Base-by-base conservation (phyloP, 35 echinoderm and acorn worm species). In the Holothuria glaberrima region DNA sequence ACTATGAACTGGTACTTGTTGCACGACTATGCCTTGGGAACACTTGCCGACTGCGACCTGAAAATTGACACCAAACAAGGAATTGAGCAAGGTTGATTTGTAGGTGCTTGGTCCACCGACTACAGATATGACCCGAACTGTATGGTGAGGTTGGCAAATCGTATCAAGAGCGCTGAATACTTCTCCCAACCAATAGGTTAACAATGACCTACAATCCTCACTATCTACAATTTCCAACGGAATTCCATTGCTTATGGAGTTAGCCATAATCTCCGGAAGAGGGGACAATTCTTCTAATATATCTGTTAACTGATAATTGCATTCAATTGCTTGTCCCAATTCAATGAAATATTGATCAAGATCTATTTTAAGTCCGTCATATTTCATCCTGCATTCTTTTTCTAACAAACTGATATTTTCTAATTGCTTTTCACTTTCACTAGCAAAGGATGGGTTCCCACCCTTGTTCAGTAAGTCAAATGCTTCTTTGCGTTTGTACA, bases 31-130 rank as follows among this genome's bases (percentile, higher is more conserved):
- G 7, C 80, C 56, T 12, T 28, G 57, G 56, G 30, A 48, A 84
- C 31, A 27, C 56, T 20, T 19, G 9, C 56, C 33, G 30, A 17
- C 27, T n/a, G 16, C 19, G 13, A 32, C 25, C 0, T 41, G 26
- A 28, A 84, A 84, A 12, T 84, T 84, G 27, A 84, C 80, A 30
- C 80, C 80, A 84, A 84, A 84, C 27, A 84, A 61, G 16, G 32
- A 32, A 34, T 84, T 84, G 20, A 84, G 27, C 29, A 84, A 61
- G 12, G 80, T 58, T 9, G 57, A 28, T 26, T 60, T 84, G 9
- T 17, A 30, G 30, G 6, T 62, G 12, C 56, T 29, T 31, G 48
- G 22, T 16, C 80, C 33, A 33, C 80, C 80, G 12, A 84, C 28
- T 7, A 61, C 31, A 1, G 80, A 59, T 35, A 61, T 54, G 30